Base-by-base conservation (phyloP, 2,888 invertebrate genomes). In the Drosophila cyrtoloma region DNA sequence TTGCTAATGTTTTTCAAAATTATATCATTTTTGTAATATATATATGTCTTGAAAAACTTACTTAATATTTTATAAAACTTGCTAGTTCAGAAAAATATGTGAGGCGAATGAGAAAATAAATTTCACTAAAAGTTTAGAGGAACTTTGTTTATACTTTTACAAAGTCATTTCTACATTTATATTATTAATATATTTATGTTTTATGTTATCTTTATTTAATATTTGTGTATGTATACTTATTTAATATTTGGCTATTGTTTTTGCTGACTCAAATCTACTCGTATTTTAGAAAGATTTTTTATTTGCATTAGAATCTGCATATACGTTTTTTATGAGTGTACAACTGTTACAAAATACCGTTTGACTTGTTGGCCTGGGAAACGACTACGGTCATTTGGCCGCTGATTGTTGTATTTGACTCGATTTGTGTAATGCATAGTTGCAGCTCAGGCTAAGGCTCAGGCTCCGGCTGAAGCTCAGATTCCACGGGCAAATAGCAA, bases 401-500 rank as follows among this genome's bases (percentile, higher is more conserved):
- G 4, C 75, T 88, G 90, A 86, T 86, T 88, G 90, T 88, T 90
- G 90, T 90, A 81, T 88, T 89, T 85, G 74, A 57, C 70, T 53
- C 61, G 52, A 68, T 56, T 59, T 68, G 77, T 59, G 77, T 81
- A 79, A 80, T 79, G 65, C 58, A 28, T 68, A 62, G 79, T 79
- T 77, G 66, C 66, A 22, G 30, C 66, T 42, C 19, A 30, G 52
- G 26, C 47, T 47, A 7, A 47, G 47, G 50, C 26, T 7, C 26
- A 16, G 26, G 50, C 50, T 42, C 42, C n/a, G n/a, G 47, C 56
- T 56, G 26, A 16, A 14, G 14, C 53, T 37, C 39, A 44, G 67
- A 67, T 67, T 53, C 73, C 60, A 44, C 28, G 39, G 28, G 75
- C 65, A 71, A 71, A 76, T 63, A 63, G 70, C 66, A 64, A 82